phyloP scores from a whole-genome alignment of 2,113 vertebrate genomes.

The Mesoclemmys tuberculata region DNA sequence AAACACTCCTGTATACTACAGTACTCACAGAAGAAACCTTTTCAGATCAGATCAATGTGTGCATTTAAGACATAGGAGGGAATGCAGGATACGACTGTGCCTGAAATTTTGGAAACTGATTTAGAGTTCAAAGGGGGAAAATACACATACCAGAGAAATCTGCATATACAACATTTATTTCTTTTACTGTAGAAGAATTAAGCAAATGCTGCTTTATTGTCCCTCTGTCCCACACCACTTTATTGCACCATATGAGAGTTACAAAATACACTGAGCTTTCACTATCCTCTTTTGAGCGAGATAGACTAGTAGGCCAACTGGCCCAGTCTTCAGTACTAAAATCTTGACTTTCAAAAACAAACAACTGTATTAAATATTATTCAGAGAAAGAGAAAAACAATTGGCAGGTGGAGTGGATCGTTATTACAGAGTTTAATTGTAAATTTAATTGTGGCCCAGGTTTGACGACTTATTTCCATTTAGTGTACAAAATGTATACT shows the following conservation, averaged over 20 bases:
- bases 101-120: background rate
- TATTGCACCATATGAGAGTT: background rate
- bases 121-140: background rate
- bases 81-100: background rate
- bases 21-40: background rate
- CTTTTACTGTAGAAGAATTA: background rate
- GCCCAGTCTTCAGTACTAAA: background rate
- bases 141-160: background rate
- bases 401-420: background rate
- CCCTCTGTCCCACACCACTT: background rate
- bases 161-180: background rate
- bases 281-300: background rate
- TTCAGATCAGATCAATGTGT: background rate
- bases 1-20: background rate
- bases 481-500: background rate
- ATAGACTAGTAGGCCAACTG: background rate
- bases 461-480: slow-evolving; percentile 8
- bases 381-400: background rate
- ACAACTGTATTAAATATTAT: background rate
- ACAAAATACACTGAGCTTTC: background rate
- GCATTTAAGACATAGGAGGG: background rate
- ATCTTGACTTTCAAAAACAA: background rate
- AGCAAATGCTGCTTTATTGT: background rate
- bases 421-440: background rate
- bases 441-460: background rate